Evolutionary conservation across 2,888 invertebrate genomes (phyloP).

Genomic region (Drosophila seclusa): DNA sequence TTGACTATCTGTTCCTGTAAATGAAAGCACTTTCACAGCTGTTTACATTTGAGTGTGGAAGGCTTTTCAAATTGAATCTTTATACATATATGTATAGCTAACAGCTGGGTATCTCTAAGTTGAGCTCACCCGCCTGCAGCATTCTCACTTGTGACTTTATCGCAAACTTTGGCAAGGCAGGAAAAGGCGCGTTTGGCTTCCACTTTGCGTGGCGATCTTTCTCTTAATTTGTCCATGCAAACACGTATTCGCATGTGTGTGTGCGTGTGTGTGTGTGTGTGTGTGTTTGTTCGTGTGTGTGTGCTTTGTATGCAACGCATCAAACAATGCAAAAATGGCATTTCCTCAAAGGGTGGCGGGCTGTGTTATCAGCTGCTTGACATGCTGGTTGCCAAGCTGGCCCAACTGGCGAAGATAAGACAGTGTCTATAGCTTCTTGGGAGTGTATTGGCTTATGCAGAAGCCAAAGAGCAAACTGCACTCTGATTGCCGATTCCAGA

Average conservation of each 20-base stretch:
- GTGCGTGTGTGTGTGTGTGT: background rate
- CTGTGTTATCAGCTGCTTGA: slow-evolving; percentile 48
- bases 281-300: background rate
- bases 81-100: background rate
- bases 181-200: slow-evolving; percentile 69
- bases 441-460: slow-evolving; percentile 42
- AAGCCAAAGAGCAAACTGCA: slow-evolving; percentile 70
- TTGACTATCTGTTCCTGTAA: too few relatives aligned
- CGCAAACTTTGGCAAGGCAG: slow-evolving; percentile 73
- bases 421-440: slow-evolving; percentile 14
- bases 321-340: slow-evolving; percentile 67
- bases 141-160: slow-evolving; percentile 45
- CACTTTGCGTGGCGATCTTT: slow-evolving; percentile 57
- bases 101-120: background rate
- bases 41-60: too few relatives aligned
- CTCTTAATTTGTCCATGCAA: slow-evolving; percentile 22
- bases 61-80: background rate
- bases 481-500: slow-evolving; percentile 60
- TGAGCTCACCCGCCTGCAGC: background rate
- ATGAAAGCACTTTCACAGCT: too few relatives aligned
- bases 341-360: slow-evolving; percentile 65
- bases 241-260: slow-evolving; percentile 4
- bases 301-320: slow-evolving; percentile 61
- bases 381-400: slow-evolving; percentile 46
- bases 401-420: slow-evolving; percentile 54